Conservation (phyloP, 2,797 vertebrate genomes). For the Chaetophractus vellerosus region DNA sequence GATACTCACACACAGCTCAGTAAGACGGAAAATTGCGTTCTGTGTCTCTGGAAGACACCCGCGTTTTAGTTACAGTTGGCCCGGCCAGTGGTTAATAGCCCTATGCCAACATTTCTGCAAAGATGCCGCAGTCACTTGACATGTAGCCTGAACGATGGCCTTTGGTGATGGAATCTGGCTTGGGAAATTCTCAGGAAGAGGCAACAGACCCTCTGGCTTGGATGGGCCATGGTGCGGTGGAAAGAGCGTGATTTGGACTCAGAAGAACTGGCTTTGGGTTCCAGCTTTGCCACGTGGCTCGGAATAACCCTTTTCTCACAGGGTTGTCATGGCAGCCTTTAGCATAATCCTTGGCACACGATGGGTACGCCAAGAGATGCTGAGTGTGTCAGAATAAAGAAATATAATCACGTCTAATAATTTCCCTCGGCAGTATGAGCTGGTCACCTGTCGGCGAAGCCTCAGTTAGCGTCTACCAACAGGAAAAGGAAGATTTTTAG, state of each 20-base stretch:
- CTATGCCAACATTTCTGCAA: not conserved
- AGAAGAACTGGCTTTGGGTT: not conserved
- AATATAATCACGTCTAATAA: not conserved
- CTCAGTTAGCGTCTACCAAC: not conserved
- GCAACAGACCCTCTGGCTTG: not conserved
- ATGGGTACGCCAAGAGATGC: not conserved
- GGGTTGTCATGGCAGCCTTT: not conserved
- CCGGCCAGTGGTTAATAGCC: not conserved
- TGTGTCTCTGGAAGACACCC: not conserved
- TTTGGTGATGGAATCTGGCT: not conserved
- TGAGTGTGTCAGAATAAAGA: not conserved
- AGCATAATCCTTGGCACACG: not conserved
- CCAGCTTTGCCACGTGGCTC: not conserved
- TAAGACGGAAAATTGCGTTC: not conserved
- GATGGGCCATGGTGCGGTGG: too few species aligned
- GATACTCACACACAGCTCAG: not conserved
- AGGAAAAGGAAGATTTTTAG: not conserved
- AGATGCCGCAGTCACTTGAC: not conserved
- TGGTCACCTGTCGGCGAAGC: not conserved
- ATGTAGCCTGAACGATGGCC: not conserved
- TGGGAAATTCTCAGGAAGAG: not conserved
- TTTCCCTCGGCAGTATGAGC: not conserved
- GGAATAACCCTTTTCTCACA: not conserved
- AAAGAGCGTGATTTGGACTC: not conserved
- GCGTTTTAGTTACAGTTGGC: not conserved